Percentiles rank a stretch among this genome's conserved stretches.
Conservation (phyloP, 2,113 vertebrate genomes). For the Prochilodus magdalenae region DNA sequence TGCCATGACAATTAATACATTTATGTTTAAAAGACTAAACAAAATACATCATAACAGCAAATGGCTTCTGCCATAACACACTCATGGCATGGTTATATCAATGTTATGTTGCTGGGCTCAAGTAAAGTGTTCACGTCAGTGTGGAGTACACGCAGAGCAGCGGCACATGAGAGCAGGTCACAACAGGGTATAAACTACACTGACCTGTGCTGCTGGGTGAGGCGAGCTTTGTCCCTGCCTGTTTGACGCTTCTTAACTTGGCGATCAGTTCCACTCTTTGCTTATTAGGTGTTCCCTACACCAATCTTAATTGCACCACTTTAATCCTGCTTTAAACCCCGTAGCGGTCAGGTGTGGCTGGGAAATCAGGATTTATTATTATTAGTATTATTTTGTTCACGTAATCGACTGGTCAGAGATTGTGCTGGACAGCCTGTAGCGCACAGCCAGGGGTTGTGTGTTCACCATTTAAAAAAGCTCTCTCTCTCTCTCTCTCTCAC, state of each 20-base stretch:
- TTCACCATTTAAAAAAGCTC: slow-evolving; percentile 85
- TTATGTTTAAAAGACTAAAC: no score
- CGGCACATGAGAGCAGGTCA: not conserved
- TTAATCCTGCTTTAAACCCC: slow-evolving; percentile 67
- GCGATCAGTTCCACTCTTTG: slow-evolving; percentile 60
- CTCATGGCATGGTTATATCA: no score
- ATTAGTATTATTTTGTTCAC: slow-evolving; percentile 68
- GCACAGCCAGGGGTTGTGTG: slow-evolving; percentile 84
- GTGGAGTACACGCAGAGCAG: no score
- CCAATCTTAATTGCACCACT: slow-evolving; percentile 61
- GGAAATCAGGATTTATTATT: slow-evolving; percentile 82
- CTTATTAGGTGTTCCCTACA: slow-evolving; percentile 59
- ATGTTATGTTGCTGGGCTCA: no score
- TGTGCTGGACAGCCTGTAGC: slow-evolving; percentile 77
- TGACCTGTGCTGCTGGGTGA: not conserved
- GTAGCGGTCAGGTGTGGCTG: slow-evolving; percentile 77
- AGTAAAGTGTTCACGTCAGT: no score
- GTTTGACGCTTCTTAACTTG: slow-evolving; percentile 54
- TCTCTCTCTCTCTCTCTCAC: not conserved
- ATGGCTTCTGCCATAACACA: no score
- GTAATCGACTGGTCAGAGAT: slow-evolving; percentile 80
- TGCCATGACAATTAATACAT: no score
- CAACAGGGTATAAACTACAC: not conserved
- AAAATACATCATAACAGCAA: no score
- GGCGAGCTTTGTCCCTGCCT: not conserved